These are phyloP conservation scores for Halictus quadricinctus DNA, from an alignment of 2,888 invertebrate species.

Conservation along the genomic window DNA sequence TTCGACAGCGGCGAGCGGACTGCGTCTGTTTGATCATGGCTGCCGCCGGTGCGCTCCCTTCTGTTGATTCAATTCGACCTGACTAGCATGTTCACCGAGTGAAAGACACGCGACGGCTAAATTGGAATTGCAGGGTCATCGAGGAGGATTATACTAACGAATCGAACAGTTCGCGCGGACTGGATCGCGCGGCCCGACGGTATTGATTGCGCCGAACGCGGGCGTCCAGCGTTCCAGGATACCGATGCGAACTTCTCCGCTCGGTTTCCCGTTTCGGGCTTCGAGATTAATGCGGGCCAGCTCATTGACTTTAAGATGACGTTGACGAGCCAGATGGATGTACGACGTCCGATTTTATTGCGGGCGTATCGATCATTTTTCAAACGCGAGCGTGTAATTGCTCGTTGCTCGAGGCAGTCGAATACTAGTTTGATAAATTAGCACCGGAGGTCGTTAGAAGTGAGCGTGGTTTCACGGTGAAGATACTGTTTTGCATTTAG, in stretches of 20 bases:
- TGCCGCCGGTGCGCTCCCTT: background rate
- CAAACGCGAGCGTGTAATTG: background rate
- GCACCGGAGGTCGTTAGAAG: no score
- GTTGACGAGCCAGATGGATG: background rate
- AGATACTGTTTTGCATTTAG: no score
- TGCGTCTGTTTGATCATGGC: background rate
- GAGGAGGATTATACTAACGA: background rate
- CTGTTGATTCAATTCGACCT: background rate
- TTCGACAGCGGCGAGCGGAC: background rate
- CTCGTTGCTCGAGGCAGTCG: background rate
- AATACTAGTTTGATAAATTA: conserved; percentile 1
- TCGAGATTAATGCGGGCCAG: background rate
- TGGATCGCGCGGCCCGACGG: background rate
- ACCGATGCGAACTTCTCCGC: background rate
- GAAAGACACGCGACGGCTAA: conserved; percentile 17
- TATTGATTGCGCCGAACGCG: conserved; percentile 18
- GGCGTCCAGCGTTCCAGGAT: background rate
- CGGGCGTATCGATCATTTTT: background rate
- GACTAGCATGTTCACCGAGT: background rate
- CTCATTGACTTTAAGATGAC: background rate
- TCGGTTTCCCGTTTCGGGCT: background rate
- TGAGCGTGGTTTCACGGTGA: no score
- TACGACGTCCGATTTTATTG: background rate
- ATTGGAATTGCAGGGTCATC: conserved; percentile 19
- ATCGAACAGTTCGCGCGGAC: background rate